Evolutionary conservation across 2,113 vertebrate genomes (phyloP), one percentile per base, ranked within the genome.

Genomic region (Planiliza haematocheilus): DNA sequence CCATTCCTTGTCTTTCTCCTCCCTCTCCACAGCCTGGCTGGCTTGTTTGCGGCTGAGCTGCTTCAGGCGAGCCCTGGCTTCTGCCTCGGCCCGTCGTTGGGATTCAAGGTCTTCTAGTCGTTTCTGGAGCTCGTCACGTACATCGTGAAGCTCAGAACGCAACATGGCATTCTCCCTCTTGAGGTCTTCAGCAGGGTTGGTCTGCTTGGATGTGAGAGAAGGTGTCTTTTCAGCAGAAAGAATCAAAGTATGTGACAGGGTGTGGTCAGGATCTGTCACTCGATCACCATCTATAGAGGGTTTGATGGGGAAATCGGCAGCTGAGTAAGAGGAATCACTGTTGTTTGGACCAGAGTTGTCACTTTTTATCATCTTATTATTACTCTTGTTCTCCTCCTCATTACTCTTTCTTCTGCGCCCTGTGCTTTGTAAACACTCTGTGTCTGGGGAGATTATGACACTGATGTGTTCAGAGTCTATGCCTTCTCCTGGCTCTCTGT

Each of bases 401-500:
- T 63, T 74, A 42, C 39, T 68, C 64, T 37, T 73, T 52, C 8
- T 58, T 53, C 21, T 56, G 18, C 67, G 11, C 57, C 21, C 64
- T 50, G 13, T 39, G 20, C 57, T 68, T 53, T 39, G 68, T 51
- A 76, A 57, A 57, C 64, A 20, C 65, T 91, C 78, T 39, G 37
- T 85, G 58, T 86, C 74, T 77, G 77, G 7, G 38, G 87, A 66
- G n/a, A 60, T 69, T 20, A 78, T 18, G 17, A 36, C 60, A 17
- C 12, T 72, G 38, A 94, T 91, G 51, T 93, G 88, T 69, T 94
- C 92, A 0, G 93, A 91, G 71, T 95, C 93, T 0, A 93, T 94
- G 59, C 94, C 94, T 74, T 95, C 94, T 8, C 91, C 93, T 1
- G 94, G 93, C 57, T 94, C 93, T 87, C 93, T 91, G 63, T 89